Percentiles rank a stretch among this genome's conserved stretches.
These are phyloP conservation scores for Julus scanicus DNA, from an alignment of 2,888 invertebrate genomes.

Conservation along the genomic window DNA sequence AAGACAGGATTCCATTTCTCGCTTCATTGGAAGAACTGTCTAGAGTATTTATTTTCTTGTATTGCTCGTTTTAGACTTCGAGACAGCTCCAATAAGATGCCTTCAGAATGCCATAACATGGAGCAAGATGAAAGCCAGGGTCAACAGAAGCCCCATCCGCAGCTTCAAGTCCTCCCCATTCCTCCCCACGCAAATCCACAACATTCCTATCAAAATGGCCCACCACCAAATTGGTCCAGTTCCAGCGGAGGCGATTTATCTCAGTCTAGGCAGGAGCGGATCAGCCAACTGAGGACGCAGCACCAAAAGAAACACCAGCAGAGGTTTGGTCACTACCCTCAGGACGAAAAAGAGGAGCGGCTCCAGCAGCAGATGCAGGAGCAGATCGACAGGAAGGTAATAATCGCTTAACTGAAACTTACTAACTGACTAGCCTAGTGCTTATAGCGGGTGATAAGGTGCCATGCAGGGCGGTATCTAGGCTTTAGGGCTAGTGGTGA, in stretches of 20 bases:
- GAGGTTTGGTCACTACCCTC: constrained; percentile 72
- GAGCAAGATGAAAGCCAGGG: constrained; percentile 26
- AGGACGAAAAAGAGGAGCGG: constrained; percentile 70
- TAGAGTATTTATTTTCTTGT: neutral
- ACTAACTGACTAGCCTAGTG: neutral
- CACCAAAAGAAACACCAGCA: constrained; percentile 72
- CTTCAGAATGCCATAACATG: neutral
- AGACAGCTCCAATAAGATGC: neutral
- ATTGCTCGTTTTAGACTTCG: constrained; percentile 9
- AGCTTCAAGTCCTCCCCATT: constrained; percentile 44
- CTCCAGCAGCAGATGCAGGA: constrained; percentile 67
- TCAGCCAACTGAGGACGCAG: constrained; percentile 69
- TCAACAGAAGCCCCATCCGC: neutral
- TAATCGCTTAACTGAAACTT: neutral
- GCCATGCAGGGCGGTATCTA: neutral
- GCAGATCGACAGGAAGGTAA: constrained; percentile 59
- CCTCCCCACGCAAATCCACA: neutral
- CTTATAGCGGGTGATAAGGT: neutral
- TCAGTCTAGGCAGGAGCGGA: constrained; percentile 65
- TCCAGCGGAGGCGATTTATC: neutral
- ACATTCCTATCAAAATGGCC: constrained; percentile 34
- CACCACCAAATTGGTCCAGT: neutral
- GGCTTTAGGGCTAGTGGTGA: neutral
- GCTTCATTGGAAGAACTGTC: neutral
- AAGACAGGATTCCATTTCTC: neutral